A percentile compares a stretch with the other conserved stretches of the same genome.
Conservation (phyloP, 2,113 vertebrate species). For the Recurvirostra avosetta region DNA sequence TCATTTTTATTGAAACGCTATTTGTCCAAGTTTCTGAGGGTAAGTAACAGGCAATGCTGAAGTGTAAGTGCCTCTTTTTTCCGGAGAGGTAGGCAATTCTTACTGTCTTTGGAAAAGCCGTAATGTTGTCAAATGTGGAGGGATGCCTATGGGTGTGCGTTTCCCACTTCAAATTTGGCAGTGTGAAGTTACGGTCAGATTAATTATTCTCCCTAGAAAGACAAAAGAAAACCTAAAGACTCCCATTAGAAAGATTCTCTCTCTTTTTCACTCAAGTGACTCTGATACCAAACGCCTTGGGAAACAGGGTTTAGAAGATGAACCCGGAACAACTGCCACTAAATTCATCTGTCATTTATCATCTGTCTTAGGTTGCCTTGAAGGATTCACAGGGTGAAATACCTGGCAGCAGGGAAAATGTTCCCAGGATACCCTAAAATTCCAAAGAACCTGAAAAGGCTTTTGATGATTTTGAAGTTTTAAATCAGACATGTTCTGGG, state of each 20-base stretch:
- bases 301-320: neutral
- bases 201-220: neutral
- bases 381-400: neutral
- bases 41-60: neutral
- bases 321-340: neutral
- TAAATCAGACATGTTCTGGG: fast-evolving
- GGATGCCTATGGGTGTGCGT: fast-evolving
- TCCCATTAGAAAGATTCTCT: too few species aligned
- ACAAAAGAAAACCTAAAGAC: neutral
- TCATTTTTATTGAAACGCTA: neutral
- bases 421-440: neutral
- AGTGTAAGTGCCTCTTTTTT: neutral
- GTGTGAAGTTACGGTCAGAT: neutral
- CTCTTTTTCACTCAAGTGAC: neutral
- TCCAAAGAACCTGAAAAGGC: neutral
- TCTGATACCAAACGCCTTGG: neutral
- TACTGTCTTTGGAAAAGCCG: neutral
- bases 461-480: neutral
- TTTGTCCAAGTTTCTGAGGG: neutral
- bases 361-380: neutral
- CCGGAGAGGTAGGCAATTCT: neutral
- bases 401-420: neutral
- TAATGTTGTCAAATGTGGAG: too few species aligned
- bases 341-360: fast-evolving
- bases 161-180: neutral